These are phyloP conservation scores for Myotis findleyi DNA, from an alignment of 2,797 vertebrate genomes.

Conservation along the genomic window DNA sequence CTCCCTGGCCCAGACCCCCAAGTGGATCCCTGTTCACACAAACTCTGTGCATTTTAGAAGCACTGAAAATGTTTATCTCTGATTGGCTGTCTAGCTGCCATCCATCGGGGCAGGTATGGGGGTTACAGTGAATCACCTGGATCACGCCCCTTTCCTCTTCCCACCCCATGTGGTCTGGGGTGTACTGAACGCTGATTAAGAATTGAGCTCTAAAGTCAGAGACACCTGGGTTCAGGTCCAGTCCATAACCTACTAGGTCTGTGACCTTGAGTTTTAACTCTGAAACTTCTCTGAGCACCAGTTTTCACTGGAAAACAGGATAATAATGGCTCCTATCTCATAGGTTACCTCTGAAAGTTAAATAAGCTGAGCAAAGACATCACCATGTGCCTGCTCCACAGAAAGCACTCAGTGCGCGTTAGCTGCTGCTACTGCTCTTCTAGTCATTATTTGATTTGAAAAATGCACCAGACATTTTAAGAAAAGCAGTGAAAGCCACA, in stretches of 20 bases:
- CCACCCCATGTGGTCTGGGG: fast-evolving
- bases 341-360: background rate
- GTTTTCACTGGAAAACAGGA: background rate
- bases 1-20: background rate
- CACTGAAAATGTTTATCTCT: background rate
- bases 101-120: background rate
- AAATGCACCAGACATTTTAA: background rate
- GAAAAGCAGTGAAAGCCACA: background rate
- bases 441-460: background rate
- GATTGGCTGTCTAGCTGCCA: background rate
- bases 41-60: background rate
- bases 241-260: background rate
- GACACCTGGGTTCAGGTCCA: background rate
- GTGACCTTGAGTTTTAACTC: background rate
- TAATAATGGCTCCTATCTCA: background rate
- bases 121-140: fast-evolving
- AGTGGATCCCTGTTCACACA: background rate
- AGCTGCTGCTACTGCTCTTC: background rate
- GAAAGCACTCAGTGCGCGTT: background rate
- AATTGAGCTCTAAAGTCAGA: background rate
- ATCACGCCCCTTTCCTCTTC: fast-evolving
- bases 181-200: fast-evolving
- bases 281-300: background rate
- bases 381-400: fast-evolving
- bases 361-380: background rate